Evolutionary conservation across 2,888 invertebrate genomes (phyloP), one percentile per base, ranked within the genome.

Genomic region (Dicyrtoma fusca): DNA sequence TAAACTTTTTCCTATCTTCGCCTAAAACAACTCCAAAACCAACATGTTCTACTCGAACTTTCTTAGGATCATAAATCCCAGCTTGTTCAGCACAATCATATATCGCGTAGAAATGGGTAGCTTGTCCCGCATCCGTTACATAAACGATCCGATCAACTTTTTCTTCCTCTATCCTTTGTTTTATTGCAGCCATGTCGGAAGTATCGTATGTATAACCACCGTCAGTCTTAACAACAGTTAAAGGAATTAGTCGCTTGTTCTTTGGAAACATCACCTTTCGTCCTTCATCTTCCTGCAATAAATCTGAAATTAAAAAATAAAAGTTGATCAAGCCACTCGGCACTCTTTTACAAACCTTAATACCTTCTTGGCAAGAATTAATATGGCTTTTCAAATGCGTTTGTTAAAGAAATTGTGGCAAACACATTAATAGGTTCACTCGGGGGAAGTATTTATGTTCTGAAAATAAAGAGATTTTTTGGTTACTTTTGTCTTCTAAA

Each of bases 1-100:
- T 99, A 83, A 99, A 98, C 85, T 98, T 99, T 84, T 99, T 99
- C 82, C 94, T 95, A 85, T 99, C 98, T 84, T 97, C 98, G 14
- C 99, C 99, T 1, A 99, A 86, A 0, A 99, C 99, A 8, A 98
- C 93, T 14, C 99, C 99, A 84, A 99, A 99, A 1, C 91, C 91
- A 14, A 98, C 94, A 85, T 95, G 95, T 83, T 97, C 95, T 0
- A 96, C 85, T 72, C 91, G 88, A 73, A 89, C 88, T 71, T 84
- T 84, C 0, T 83, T 81, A 6, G 89, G 88, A 80, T 89, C 86
- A 13, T 91, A 85, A 82, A 94, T 91, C 2, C 92, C 94, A 63
- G 89, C 89, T 73, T 89, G 87, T 79, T 89, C 87, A 0, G 93
- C 95, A 82, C 93, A 94, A 45, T 88, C 90, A 82, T 89, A 92